These are phyloP conservation scores for Polyodon spathula DNA, from an alignment of 2,113 vertebrate genomes.

Conservation along the genomic window DNA sequence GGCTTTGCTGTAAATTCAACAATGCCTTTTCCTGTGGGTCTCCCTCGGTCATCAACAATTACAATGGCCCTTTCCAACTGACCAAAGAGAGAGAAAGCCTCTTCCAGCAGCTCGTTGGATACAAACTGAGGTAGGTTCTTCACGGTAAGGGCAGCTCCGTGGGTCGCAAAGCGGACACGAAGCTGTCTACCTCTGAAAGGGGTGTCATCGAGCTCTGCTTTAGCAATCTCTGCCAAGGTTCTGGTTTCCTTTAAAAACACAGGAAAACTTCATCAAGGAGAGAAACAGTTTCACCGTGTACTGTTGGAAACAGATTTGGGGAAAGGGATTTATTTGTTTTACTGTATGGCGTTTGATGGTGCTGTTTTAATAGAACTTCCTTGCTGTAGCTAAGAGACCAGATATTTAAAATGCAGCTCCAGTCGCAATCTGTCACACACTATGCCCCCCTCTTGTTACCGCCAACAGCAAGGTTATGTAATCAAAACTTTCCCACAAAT, in stretches of 20 bases:
- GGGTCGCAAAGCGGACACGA: constrained; percentile 90
- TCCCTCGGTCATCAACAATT: constrained; percentile 89
- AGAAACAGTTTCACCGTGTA: not conserved
- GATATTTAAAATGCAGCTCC: no score
- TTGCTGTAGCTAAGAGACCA: no score
- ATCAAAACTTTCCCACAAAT: not conserved
- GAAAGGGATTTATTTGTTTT: not conserved
- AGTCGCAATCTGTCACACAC: no score
- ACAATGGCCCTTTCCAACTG: constrained; percentile 92
- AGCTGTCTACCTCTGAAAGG: constrained; percentile 80
- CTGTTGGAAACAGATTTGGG: not conserved
- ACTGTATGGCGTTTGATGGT: no score
- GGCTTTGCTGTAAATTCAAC: constrained; percentile 95
- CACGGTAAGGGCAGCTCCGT: constrained; percentile 81
- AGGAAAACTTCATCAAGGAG: not conserved
- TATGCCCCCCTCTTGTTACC: no score
- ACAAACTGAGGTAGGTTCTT: constrained; percentile 92
- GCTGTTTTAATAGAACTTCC: no score
- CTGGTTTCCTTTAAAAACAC: constrained; percentile 71
- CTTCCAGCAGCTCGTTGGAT: constrained; percentile 91
- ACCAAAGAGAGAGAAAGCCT: constrained; percentile 85
- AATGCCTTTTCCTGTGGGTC: constrained; percentile 90
- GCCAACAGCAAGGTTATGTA: not conserved
- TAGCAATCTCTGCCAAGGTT: constrained; percentile 91
- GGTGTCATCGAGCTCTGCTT: constrained; percentile 89